These are phyloP conservation scores for Apantesis nais DNA, from an alignment of 2,888 invertebrate genomes.

Conservation along the genomic window DNA sequence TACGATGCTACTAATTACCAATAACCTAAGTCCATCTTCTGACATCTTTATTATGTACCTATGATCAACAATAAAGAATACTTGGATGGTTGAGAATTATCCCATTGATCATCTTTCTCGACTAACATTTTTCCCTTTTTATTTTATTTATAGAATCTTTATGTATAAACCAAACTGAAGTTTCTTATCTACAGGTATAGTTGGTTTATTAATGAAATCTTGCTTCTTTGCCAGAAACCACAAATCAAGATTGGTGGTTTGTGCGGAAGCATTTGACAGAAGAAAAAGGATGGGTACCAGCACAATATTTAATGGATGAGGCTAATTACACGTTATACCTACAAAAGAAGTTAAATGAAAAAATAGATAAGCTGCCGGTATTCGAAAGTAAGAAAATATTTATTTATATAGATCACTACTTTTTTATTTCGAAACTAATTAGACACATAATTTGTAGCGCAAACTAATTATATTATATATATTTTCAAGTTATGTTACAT, in stretches of 20 bases:
- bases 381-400: slow-evolving; percentile 92
- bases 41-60: not conserved
- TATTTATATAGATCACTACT: not conserved
- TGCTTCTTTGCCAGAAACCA: slow-evolving; percentile 85
- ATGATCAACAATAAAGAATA: not conserved
- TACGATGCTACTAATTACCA: not conserved
- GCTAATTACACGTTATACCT: slow-evolving; percentile 92
- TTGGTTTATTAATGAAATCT: not conserved
- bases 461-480: too few species aligned
- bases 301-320: slow-evolving; percentile 94
- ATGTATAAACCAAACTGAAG: not conserved
- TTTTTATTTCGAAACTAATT: not conserved
- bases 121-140: not conserved
- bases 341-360: slow-evolving; percentile 95
- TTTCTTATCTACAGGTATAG: not conserved
- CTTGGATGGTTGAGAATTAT: not conserved
- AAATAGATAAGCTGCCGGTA: slow-evolving; percentile 95
- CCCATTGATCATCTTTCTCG: not conserved
- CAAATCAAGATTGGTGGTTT: slow-evolving; percentile 97
- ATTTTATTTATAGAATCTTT: too few species aligned
- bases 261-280: slow-evolving; percentile 95
- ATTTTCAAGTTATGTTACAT: too few species aligned
- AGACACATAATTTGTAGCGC: too few species aligned
- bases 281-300: slow-evolving; percentile 97
- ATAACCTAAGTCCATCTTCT: too few species aligned